Conservation (phyloP, 1,140 invertebrate species). For the Sweltsa coloradensis region DNA sequence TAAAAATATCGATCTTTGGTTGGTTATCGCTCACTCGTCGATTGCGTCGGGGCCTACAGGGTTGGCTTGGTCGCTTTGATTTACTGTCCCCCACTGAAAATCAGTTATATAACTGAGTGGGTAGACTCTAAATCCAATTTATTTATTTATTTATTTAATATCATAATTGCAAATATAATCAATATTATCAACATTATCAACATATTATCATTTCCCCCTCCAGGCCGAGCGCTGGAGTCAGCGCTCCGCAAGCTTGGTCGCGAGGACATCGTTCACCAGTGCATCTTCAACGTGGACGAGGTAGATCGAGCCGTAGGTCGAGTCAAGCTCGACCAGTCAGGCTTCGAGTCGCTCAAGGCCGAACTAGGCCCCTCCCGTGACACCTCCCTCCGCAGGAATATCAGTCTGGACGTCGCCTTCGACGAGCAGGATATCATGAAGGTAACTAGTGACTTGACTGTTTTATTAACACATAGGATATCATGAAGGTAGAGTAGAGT, state of each 20-base stretch:
- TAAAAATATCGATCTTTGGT: too few relatives aligned
- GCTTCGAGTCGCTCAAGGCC: slow-evolving; percentile 39
- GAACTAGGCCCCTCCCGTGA: slow-evolving; percentile 36
- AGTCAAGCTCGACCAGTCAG: slow-evolving; percentile 38
- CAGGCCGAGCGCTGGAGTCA: slow-evolving; percentile 44
- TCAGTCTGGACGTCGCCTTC: slow-evolving; percentile 32
- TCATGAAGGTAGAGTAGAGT: neutral
- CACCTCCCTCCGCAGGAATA: slow-evolving; percentile 21
- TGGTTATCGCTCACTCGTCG: too few relatives aligned
- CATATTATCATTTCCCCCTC: neutral
- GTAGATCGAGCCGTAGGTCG: slow-evolving; percentile 40
- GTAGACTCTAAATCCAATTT: too few relatives aligned
- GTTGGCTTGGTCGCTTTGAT: too few relatives aligned
- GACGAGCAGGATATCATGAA: slow-evolving; percentile 62
- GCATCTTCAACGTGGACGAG: slow-evolving; percentile 44
- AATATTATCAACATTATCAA: too few relatives aligned
- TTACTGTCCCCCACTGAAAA: too few relatives aligned
- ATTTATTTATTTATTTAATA: too few relatives aligned
- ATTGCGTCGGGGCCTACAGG: too few relatives aligned
- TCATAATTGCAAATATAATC: too few relatives aligned
- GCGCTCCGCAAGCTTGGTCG: slow-evolving; percentile 42
- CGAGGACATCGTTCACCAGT: slow-evolving; percentile 47
- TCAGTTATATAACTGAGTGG: too few relatives aligned
- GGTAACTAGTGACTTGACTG: slow-evolving; percentile 24
- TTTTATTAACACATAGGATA: neutral